Evolutionary conservation across 2,888 invertebrate species (phyloP).

Genomic region (Euplagia quadripunctaria): DNA sequence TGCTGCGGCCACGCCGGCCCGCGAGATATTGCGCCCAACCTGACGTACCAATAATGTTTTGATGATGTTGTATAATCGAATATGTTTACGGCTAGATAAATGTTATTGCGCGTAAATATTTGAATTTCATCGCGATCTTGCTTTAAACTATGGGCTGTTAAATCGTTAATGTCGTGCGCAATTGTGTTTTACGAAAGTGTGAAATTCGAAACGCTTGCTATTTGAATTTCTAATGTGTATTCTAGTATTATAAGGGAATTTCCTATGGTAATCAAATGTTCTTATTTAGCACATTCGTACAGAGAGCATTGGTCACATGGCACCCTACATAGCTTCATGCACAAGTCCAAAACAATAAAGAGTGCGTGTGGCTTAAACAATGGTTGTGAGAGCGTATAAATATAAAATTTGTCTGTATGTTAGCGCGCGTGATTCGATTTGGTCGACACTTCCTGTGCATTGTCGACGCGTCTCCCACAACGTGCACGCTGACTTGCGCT

Average conservation of each 20-base stretch:
- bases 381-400: constrained; percentile 58
- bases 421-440: constrained; percentile 78
- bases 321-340: constrained; percentile 8
- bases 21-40: constrained; percentile 45
- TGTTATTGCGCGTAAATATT: constrained; percentile 54
- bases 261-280: constrained; percentile 12
- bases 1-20: constrained; percentile 22
- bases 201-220: constrained; percentile 26
- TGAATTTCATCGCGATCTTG: constrained; percentile 47
- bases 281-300: constrained; percentile 19
- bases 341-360: constrained; percentile 30
- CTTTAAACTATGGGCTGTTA: constrained; percentile 34
- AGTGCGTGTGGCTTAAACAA: constrained; percentile 62
- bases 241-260: constrained; percentile 22
- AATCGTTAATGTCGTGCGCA: constrained; percentile 24
- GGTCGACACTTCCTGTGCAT: constrained; percentile 85
- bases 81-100: constrained; percentile 50
- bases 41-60: constrained; percentile 44
- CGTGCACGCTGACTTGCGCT: constrained; percentile 66
- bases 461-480: constrained; percentile 76
- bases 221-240: constrained; percentile 28
- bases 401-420: constrained; percentile 78
- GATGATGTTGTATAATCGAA: constrained; percentile 58
- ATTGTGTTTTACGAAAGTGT: constrained; percentile 40
- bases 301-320: constrained; percentile 14